A percentile compares a stretch with the other conserved stretches of the same genome.
Evolutionary conservation across 2,113 vertebrate genomes (phyloP).

Genomic region (Perognathus longimembris): DNA sequence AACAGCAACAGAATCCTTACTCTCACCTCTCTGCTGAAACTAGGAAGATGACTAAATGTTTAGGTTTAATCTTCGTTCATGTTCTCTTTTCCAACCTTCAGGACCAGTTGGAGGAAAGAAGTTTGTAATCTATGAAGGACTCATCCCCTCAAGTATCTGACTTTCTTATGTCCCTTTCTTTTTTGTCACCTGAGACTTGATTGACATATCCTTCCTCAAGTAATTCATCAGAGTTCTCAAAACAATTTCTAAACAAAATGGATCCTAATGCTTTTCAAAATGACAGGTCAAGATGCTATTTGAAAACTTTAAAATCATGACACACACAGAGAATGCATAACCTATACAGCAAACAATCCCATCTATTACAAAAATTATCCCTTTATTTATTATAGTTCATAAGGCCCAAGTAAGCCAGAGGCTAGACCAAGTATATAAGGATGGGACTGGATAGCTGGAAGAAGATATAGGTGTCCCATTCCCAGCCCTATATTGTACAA

Average conservation of each 20-base stretch:
- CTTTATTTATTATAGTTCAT: neutral
- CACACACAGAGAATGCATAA: neutral
- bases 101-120: too few relatives aligned
- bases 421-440: too few relatives aligned
- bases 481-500: neutral
- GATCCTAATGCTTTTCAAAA: neutral
- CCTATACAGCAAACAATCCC: neutral
- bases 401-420: neutral
- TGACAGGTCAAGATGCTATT: neutral
- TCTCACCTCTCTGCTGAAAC: neutral
- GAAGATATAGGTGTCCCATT: neutral
- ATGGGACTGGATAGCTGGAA: fast-evolving
- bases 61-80: neutral
- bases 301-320: neutral
- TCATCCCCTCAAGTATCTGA: neutral
- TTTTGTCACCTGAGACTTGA: neutral
- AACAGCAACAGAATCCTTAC: neutral
- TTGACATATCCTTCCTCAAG: neutral
- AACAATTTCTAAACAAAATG: neutral
- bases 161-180: neutral
- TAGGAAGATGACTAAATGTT: neutral
- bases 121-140: neutral
- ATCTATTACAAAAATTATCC: neutral
- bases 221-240: neutral
- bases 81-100: neutral